Percentiles rank a stretch among this genome's conserved stretches.
These are phyloP conservation scores for Macroramphosus scolopax DNA, from an alignment of 2,797 vertebrate species.

Conservation along the genomic window DNA sequence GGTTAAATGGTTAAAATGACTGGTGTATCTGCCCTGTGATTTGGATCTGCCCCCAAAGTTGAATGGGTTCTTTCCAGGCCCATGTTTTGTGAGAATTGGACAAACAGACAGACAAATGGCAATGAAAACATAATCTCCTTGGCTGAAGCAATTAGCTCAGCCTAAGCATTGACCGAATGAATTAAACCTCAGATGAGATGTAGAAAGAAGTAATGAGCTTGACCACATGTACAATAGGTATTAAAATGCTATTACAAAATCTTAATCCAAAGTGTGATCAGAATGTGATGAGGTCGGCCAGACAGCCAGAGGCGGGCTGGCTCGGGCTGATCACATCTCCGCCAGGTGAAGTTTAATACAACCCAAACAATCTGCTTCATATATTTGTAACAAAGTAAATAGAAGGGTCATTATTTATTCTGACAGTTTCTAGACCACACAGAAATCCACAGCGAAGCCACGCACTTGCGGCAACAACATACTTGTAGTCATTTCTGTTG, in stretches of 20 bases:
- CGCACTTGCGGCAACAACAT: conserved; percentile 21
- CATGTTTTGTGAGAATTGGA: no score
- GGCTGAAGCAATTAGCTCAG: no score
- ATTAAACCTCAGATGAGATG: conserved; percentile 6
- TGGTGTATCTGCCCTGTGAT: no score
- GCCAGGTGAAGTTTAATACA: conserved; percentile 37
- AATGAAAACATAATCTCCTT: no score
- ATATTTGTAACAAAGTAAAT: conserved; percentile 24
- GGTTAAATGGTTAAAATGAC: no score
- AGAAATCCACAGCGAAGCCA: no score
- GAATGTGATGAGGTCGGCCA: conserved; percentile 28
- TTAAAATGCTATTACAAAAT: conserved; percentile 22
- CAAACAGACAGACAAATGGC: no score
- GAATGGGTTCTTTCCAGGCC: no score
- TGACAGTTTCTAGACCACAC: background rate
- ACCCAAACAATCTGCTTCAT: conserved; percentile 28
- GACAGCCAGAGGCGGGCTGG: conserved; percentile 43
- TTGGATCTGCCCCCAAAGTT: no score
- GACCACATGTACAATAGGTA: conserved; percentile 28
- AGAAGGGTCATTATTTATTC: conserved; percentile 18
- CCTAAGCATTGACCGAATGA: no score
- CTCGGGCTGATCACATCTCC: conserved; percentile 24
- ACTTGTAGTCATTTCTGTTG: conserved; percentile 22
- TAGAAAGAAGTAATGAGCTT: conserved; percentile 22
- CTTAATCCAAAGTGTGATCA: conserved; percentile 20